phyloP scores from a whole-genome alignment of 2,888 invertebrate species.

The Macaria notata region DNA sequence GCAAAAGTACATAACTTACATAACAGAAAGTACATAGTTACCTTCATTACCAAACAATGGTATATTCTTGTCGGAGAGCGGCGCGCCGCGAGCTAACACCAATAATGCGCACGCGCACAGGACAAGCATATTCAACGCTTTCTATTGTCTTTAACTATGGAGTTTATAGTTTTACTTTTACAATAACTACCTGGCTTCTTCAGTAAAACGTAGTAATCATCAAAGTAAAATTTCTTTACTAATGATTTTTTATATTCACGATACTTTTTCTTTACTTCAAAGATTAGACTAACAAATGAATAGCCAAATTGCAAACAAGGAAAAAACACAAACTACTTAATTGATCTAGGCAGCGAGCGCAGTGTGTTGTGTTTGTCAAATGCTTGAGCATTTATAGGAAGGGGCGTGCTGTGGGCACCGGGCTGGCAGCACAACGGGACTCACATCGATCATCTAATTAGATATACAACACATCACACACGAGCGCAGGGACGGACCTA shows the following conservation, averaged over 20 bases:
- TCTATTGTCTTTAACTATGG: constrained; percentile 5
- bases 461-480: constrained; percentile 43
- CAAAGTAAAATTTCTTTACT: too few species aligned
- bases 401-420: constrained; percentile 2
- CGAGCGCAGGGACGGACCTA: too few species aligned
- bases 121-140: constrained; percentile 30
- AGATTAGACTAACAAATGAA: too few species aligned
- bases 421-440: constrained; percentile 43
- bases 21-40: constrained; percentile 11
- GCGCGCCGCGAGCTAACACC: constrained; percentile 38
- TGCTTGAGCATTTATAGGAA: constrained; percentile 40
- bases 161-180: too few species aligned
- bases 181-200: too few species aligned
- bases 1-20: too few species aligned
- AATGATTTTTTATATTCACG: too few species aligned
- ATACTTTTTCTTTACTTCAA: too few species aligned
- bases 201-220: too few species aligned
- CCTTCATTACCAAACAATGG: constrained; percentile 26
- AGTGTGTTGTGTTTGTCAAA: constrained; percentile 33
- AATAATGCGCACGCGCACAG: constrained; percentile 30
- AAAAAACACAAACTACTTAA: constrained; percentile 14
- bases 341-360: constrained; percentile 33
- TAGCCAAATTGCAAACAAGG: too few species aligned
- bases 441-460: constrained; percentile 65
- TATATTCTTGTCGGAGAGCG: constrained; percentile 35